These are phyloP conservation scores for Thelaira solivaga DNA, from an alignment of 2,888 invertebrate genomes.

Conservation along the genomic window DNA sequence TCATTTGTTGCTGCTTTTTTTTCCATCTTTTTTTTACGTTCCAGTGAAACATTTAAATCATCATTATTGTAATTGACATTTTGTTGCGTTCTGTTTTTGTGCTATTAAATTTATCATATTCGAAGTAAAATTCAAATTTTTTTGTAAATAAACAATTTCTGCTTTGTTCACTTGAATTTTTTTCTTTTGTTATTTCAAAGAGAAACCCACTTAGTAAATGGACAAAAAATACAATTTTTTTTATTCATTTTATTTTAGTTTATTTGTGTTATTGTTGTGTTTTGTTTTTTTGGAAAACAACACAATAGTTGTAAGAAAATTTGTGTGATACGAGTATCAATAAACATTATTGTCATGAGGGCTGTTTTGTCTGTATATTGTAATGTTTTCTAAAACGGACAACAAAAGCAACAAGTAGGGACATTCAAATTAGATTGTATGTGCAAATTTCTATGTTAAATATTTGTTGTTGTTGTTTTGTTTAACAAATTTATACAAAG, in stretches of 20 bases:
- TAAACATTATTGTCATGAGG: conserved; percentile 11
- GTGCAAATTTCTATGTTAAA: neutral
- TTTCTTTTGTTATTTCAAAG: conserved; percentile 30
- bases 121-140: neutral
- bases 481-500: neutral
- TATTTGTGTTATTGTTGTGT: neutral
- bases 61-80: conserved; percentile 48
- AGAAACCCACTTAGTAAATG: conserved; percentile 26
- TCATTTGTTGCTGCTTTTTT: neutral
- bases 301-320: conserved; percentile 21
- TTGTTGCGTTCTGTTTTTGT: neutral
- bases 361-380: neutral
- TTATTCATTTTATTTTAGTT: neutral
- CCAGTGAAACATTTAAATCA: conserved; percentile 36
- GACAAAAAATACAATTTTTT: conserved; percentile 3
- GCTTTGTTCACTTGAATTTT: neutral
- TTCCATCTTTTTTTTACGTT: neutral
- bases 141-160: neutral
- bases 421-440: neutral
- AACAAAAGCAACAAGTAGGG: neutral
- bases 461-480: too few relatives aligned
- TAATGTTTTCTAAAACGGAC: neutral
- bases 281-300: neutral
- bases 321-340: conserved; percentile 31
- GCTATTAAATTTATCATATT: conserved; percentile 5